Percentiles rank a stretch among this genome's conserved stretches.
phyloP scores from a whole-genome alignment of 2,797 vertebrate species.

The Pipistrellus kuhlii region DNA sequence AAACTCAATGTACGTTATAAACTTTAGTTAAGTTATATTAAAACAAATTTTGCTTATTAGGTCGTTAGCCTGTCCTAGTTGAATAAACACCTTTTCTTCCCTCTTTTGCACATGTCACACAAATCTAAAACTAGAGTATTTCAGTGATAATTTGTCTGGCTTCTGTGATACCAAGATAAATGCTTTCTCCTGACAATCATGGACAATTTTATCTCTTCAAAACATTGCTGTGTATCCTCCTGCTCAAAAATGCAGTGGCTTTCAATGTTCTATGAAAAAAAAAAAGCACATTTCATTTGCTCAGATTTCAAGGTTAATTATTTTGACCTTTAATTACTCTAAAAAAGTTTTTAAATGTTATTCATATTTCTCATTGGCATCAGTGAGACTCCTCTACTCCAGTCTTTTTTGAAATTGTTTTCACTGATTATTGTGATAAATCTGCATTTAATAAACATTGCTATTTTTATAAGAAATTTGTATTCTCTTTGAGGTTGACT shows the following conservation, averaged over 20 bases:
- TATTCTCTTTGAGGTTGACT: constrained; percentile 47
- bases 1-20: background rate
- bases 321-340: constrained; percentile 1
- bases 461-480: constrained; percentile 40
- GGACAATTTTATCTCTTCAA: background rate
- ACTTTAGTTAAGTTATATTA: background rate
- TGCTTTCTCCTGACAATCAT: background rate
- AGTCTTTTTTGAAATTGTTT: constrained; percentile 40
- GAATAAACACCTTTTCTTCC: constrained; percentile 16
- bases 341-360: background rate
- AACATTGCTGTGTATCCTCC: background rate
- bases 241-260: background rate
- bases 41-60: background rate
- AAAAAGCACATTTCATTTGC: background rate
- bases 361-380: background rate
- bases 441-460: constrained; percentile 38
- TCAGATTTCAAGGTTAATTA: constrained; percentile 16
- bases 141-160: background rate
- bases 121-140: background rate
- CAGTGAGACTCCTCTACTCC: background rate
- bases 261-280: background rate
- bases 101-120: background rate
- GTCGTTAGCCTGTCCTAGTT: background rate
- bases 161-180: background rate
- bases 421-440: background rate